A percentile compares a stretch with the other conserved stretches of the same genome.
phyloP scores from a whole-genome alignment of 2,113 vertebrate genomes.

The Brienomyrus brachyistius region DNA sequence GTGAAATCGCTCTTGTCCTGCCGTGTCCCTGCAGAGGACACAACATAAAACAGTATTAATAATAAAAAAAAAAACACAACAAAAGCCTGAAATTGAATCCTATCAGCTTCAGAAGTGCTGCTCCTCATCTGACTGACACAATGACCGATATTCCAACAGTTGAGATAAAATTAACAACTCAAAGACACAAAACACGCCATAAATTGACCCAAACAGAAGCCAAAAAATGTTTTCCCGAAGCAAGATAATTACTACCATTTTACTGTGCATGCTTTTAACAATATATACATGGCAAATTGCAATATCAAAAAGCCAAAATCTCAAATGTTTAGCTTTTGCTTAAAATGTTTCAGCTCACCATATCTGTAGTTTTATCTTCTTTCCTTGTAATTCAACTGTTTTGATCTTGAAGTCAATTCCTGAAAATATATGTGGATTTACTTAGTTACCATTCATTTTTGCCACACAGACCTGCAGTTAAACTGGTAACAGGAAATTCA shows the following conservation, averaged over 20 bases:
- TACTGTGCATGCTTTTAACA: background rate
- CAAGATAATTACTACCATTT: background rate
- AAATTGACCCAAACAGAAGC: background rate
- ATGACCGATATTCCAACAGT: background rate
- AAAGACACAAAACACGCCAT: background rate
- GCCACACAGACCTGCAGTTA: background rate
- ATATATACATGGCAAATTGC: background rate
- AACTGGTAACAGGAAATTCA: background rate
- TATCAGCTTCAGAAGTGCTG: background rate
- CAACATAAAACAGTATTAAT: background rate
- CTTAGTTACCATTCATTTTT: slow-evolving; percentile 52
- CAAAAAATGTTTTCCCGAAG: background rate
- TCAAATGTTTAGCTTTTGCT: background rate
- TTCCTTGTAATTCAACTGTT: slow-evolving; percentile 98
- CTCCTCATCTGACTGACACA: background rate
- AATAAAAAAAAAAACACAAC: background rate
- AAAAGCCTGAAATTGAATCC: background rate
- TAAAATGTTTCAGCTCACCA: slow-evolving; percentile 69
- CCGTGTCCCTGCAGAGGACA: slow-evolving; percentile 78
- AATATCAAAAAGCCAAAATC: background rate
- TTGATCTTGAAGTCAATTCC: slow-evolving; percentile 99
- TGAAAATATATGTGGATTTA: slow-evolving; percentile 52
- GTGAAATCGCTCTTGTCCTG: slow-evolving; percentile 95
- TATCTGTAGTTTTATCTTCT: slow-evolving; percentile 99
- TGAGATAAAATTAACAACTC: background rate